Conservation (phyloP, 1,140 invertebrate species). For the Drosophila nikananu region DNA sequence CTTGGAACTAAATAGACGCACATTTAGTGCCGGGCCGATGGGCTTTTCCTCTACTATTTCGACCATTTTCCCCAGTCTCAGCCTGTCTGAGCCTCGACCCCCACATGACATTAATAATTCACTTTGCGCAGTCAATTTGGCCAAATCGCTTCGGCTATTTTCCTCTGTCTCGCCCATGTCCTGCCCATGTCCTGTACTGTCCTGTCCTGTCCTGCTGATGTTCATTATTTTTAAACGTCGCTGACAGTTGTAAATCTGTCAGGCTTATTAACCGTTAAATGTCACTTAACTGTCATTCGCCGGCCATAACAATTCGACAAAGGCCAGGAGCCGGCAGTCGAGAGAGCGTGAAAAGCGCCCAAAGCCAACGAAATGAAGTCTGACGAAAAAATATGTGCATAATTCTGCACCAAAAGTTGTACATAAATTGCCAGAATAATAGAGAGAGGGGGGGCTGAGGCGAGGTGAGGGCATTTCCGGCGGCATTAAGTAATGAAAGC, state of each 20-base stretch:
- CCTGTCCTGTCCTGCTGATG: slow-evolving; percentile 53
- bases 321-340: slow-evolving; percentile 4
- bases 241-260: slow-evolving; percentile 84
- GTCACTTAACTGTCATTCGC: slow-evolving; percentile 80
- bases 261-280: slow-evolving; percentile 84
- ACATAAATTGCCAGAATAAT: slow-evolving; percentile 46
- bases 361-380: slow-evolving; percentile 53
- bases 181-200: slow-evolving; percentile 9
- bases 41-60: slow-evolving; percentile 17
- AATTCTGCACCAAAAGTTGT: slow-evolving; percentile 67
- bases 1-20: slow-evolving; percentile 80
- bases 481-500: slow-evolving; percentile 64
- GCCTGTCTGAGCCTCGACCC: slow-evolving; percentile 15
- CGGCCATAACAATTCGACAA: slow-evolving; percentile 58
- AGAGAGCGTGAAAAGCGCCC: background rate
- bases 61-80: background rate
- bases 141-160: slow-evolving; percentile 72
- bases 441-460: background rate
- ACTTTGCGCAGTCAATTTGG: slow-evolving; percentile 82
- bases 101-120: slow-evolving; percentile 82
- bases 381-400: slow-evolving; percentile 71
- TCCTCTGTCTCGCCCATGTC: slow-evolving; percentile 15
- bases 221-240: slow-evolving; percentile 81
- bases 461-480: slow-evolving; percentile 26
- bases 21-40: slow-evolving; percentile 75